Conservation (phyloP, 2,888 invertebrate genomes). For the Drosophila limbata region DNA sequence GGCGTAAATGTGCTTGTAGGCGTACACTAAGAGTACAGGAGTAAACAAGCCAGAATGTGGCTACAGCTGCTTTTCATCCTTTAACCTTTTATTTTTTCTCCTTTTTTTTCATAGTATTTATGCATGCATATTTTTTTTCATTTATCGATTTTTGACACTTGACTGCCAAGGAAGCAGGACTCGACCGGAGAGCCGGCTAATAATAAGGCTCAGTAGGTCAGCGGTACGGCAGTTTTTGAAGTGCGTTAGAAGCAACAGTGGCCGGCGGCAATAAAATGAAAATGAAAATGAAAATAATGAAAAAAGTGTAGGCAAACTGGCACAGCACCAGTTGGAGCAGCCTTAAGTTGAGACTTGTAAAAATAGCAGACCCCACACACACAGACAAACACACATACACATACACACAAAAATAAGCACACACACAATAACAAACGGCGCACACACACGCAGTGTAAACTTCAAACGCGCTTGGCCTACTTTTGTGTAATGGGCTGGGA, state of each 20-base stretch:
- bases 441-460: constrained; percentile 61
- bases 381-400: constrained; percentile 12
- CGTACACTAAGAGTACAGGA: constrained; percentile 24
- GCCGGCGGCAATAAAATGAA: constrained; percentile 62
- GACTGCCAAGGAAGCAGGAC: constrained; percentile 45
- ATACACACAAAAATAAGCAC: constrained; percentile 1
- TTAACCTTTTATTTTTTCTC: constrained; percentile 3
- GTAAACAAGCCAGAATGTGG: constrained; percentile 34
- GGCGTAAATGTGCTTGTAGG: constrained; percentile 9
- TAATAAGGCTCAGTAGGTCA: constrained; percentile 78
- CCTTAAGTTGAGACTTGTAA: constrained; percentile 65
- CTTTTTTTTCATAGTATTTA: constrained; percentile 3
- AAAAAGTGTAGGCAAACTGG: constrained; percentile 54
- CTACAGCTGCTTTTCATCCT: constrained; percentile 35
- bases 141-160: constrained; percentile 75
- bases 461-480: constrained; percentile 82
- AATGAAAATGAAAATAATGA: constrained; percentile 8
- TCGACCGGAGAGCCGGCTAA: constrained; percentile 65
- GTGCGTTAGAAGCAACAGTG: constrained; percentile 79
- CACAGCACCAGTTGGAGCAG: constrained; percentile 51
- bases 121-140: constrained; percentile 37
- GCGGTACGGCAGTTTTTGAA: constrained; percentile 67
- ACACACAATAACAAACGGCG: constrained; percentile 20
- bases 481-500: constrained; percentile 74
- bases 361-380: constrained; percentile 57